Base-by-base conservation (phyloP, 1,140 invertebrate species). In the Lasaia peninsularis region DNA sequence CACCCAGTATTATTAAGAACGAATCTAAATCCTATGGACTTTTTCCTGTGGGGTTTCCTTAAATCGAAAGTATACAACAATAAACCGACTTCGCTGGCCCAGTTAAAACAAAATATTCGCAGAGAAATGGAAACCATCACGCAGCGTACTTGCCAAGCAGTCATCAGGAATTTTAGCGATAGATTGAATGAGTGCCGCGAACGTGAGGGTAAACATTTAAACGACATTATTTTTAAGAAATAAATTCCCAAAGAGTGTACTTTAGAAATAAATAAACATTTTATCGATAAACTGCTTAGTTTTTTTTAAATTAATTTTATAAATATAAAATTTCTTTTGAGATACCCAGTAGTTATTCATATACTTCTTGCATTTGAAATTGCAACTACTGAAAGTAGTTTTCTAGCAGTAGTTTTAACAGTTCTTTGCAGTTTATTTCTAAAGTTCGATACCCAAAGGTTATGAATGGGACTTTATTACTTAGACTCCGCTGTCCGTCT, bases 281-380 rank as follows among this genome's bases (percentile, higher is more conserved):
- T 58, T 35, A 21, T 52, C 16, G 9, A 58, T 51, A 52, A 10
- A 52, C 0, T 20, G 10, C 56, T 37, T 51, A 37, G 2, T 20
- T 52, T 58, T 51, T 51, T 58, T 57, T 33, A 11, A 50, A 33
- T 10, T 16, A 24, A 31, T 8, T 7, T n/a, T 3, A n/a, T 52
- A 51, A 58, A 58, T 51, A 37, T 51, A 37, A 58, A 52, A 18
- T 52, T 37, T 51, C 31, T 58, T 58, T 58, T 37, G 49, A 51
- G 32, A 58, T 32, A 21, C 37, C 35, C 32, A n/a, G 2, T 6
- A 20, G 5, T 24, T n/a, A n/a, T n/a, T n/a, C n/a, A n/a, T n/a
- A n/a, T n/a, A n/a, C n/a, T n/a, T n/a, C n/a, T n/a, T n/a, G n/a
- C n/a, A n/a, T n/a, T n/a, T n/a, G n/a, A n/a, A n/a, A n/a, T n/a